These are phyloP conservation scores for Trachelus iudaicus DNA, from an alignment of 2,888 invertebrate species.

Conservation along the genomic window DNA sequence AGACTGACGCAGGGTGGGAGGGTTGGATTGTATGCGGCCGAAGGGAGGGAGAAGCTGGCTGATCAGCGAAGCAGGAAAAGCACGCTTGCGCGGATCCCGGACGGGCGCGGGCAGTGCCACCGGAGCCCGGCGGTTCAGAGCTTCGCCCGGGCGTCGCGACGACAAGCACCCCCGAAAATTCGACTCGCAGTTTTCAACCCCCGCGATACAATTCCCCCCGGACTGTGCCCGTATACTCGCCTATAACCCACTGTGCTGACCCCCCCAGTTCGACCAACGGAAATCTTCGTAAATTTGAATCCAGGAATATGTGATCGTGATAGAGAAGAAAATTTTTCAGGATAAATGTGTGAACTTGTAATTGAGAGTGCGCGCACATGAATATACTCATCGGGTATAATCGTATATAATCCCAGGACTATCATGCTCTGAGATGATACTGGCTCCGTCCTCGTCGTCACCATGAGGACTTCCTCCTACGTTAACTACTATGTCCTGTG, in stretches of 20 bases:
- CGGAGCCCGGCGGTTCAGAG: slow-evolving; percentile 64
- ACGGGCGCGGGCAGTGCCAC: slow-evolving; percentile 64
- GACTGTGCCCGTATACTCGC: too few relatives aligned
- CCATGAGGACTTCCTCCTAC: slow-evolving; percentile 64
- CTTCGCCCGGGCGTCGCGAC: slow-evolving; percentile 64
- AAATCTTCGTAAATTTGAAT: too few relatives aligned
- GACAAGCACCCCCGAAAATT: slow-evolving; percentile 58
- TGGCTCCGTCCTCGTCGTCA: slow-evolving; percentile 51
- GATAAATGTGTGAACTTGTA: too few relatives aligned
- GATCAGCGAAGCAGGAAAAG: slow-evolving; percentile 53
- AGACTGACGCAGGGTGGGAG: slow-evolving; percentile 20
- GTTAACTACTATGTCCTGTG: slow-evolving; percentile 64
- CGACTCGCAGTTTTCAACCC: background rate
- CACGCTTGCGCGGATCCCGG: slow-evolving; percentile 65
- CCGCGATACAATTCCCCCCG: too few relatives aligned
- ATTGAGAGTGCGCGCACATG: too few relatives aligned
- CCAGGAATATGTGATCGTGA: too few relatives aligned
- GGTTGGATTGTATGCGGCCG: background rate
- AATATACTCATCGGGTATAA: too few relatives aligned
- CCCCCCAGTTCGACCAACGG: too few relatives aligned
- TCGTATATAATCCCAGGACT: too few relatives aligned
- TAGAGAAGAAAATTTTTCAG: too few relatives aligned
- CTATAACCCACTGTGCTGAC: too few relatives aligned
- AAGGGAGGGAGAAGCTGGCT: slow-evolving; percentile 49
- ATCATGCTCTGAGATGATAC: slow-evolving; percentile 50